Evolutionary conservation across 2,797 vertebrate species (phyloP), one percentile per base, ranked within the genome.

Genomic region (Nyctalus aviator): DNA sequence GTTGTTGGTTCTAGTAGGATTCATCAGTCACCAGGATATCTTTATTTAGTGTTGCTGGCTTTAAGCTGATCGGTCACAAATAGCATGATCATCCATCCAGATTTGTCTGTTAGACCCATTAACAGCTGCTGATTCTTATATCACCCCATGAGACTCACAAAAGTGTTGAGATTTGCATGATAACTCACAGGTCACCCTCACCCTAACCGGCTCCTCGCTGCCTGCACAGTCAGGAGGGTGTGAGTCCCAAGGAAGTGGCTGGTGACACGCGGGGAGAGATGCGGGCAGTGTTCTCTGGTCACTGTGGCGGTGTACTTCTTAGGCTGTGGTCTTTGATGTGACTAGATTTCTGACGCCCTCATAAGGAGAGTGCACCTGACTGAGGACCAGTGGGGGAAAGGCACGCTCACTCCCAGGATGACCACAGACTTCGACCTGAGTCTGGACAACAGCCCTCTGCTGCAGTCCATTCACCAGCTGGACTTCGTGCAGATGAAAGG

Each of bases 401-500:
- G 99, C 37, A 99, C 99, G 0, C 98, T 99, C 25, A 99, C 99
- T 6, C 99, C 99, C 18, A 98, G 99, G 95, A 99, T 99, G 99
- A 99, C 98, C 97, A 99, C 99, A 0, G 99, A 99, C 98, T 99
- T 99, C 14, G 99, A 99, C 98, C 97, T 99, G 77, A 99, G 99
- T 50, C 98, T 99, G 94, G 99, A 99, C 98, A 99, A 99, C 1
- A 99, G 99, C 2, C 99, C 99, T 0, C 98, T 99, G 93, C 98
- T 99, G 41, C 99, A 99, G 96, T 99, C 99, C 90, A 99, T 99
- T 97, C 99, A 99, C 94, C 99, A 99, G 98, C 99, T 99, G 0
- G 99, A 99, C 98, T 99, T 99, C 0, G 98, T 99, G 25, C 99
- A 99, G 98, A 99, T 99, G 99, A 99, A 99, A 99, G 99, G 99